Base-by-base conservation (phyloP, 2,797 vertebrate genomes). In the Microcaecilia unicolor region DNA sequence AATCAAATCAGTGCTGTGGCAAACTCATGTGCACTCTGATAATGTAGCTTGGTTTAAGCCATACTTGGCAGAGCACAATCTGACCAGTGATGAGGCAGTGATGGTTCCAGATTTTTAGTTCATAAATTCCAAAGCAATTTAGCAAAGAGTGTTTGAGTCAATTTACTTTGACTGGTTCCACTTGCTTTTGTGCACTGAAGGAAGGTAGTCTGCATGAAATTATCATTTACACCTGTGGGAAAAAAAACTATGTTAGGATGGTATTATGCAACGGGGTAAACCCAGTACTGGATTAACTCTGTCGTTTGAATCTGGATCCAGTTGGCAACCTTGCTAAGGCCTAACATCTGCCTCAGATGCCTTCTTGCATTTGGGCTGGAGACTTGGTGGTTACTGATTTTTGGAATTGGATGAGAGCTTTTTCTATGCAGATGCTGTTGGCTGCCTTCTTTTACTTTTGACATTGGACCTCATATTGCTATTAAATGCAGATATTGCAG, bases 181-280 rank as follows among this genome's bases (percentile, higher is more conserved):
- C 7, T 27, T 25, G 21, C 10, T 38, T n/a, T n/a, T n/a, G 27
- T 18, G 3, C 3, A 30, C n/a, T 18, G 31, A 39, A 33, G 13
- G 25, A n/a, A 35, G 12, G 13, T 2, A 6, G 4, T 34, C 22
- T 2, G 11, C 31, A 50, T 20, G 30, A 9, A 27, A 21, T 10
- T 33, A 18, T 37, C 42, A 36, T 25, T 28, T 9, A 1, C 5
- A 25, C 6, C 3, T 8, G 10, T n/a, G 15, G 22, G 41, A 48
- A 18, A 2, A 37, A 6, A 9, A 36, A 12, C 25, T 45, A 58
- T 28, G n/a, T n/a, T n/a, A n/a, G n/a, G n/a, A n/a, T n/a, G n/a
- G n/a, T n/a, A n/a, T n/a, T n/a, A n/a, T n/a, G n/a, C n/a, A n/a
- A n/a, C n/a, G n/a, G n/a, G n/a, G n/a, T n/a, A n/a, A n/a, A n/a